Conservation (phyloP, 2,797 vertebrate species). For the Aratinga solstitialis region DNA sequence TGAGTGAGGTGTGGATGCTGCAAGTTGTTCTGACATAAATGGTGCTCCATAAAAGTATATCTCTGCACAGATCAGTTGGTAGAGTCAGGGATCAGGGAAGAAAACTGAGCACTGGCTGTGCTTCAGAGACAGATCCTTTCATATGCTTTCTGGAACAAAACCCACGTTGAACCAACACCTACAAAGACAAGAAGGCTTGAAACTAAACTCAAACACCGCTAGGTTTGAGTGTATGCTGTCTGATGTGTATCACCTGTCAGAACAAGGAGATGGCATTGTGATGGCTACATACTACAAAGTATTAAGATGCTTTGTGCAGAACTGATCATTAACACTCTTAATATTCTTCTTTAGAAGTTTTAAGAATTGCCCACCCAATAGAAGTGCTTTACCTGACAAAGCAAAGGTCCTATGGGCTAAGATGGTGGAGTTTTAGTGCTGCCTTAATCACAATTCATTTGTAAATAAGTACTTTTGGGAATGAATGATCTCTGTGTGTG, state of each 20-base stretch:
- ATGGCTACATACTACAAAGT: background rate
- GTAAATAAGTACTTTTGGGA: background rate
- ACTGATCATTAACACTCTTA: background rate
- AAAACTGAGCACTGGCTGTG: background rate
- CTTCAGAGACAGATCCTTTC: background rate
- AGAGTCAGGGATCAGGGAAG: background rate
- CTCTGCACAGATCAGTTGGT: background rate
- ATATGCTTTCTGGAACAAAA: background rate
- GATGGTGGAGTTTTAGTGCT: background rate
- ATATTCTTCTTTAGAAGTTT: background rate
- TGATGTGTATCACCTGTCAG: background rate
- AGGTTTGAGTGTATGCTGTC: fast-evolving
- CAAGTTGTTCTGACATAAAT: background rate
- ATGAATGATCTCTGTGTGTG: background rate
- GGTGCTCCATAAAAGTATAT: background rate
- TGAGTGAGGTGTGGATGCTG: background rate
- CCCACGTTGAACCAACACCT: background rate
- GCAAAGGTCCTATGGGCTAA: background rate
- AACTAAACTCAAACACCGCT: background rate
- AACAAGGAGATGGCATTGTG: background rate
- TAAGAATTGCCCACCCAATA: background rate
- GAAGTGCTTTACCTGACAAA: background rate
- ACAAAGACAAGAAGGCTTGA: background rate
- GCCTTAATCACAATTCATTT: background rate
- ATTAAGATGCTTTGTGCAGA: background rate